Conservation (phyloP, 2,797 vertebrate genomes). For the Halcyon smyrnensis region DNA sequence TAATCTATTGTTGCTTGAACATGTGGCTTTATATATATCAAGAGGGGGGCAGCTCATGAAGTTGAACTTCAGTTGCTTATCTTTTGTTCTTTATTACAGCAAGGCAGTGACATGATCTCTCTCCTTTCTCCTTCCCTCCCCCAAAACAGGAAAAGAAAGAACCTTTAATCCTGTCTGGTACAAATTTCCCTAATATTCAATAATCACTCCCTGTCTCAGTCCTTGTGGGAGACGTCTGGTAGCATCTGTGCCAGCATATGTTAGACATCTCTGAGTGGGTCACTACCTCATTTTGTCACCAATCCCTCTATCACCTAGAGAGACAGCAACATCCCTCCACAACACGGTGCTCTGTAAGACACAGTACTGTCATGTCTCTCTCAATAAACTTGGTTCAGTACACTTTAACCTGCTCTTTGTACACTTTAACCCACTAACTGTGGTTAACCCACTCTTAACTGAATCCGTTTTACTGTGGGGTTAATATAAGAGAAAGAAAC, state of each 20-base stretch:
- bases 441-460: conserved; percentile 42
- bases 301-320: conserved; percentile 65
- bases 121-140: neutral
- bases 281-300: conserved; percentile 76
- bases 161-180: conserved; percentile 74
- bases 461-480: neutral
- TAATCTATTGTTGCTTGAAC: conserved; percentile 56
- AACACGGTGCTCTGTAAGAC: conserved; percentile 61
- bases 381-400: conserved; percentile 73
- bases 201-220: conserved; percentile 76
- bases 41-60: conserved; percentile 50
- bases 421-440: conserved; percentile 34
- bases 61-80: conserved; percentile 70
- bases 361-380: conserved; percentile 61
- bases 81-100: conserved; percentile 68
- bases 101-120: conserved; percentile 60
- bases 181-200: conserved; percentile 85
- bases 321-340: conserved; percentile 59
- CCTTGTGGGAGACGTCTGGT: conserved; percentile 69
- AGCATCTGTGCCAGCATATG: conserved; percentile 83
- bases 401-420: conserved; percentile 46
- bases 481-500: neutral
- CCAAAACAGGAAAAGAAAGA: conserved; percentile 42
- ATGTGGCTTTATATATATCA: conserved; percentile 64
- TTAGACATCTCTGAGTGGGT: conserved; percentile 78